These are phyloP conservation scores for Puma concolor DNA, from an alignment of 2,113 vertebrate genomes.

Conservation along the genomic window DNA sequence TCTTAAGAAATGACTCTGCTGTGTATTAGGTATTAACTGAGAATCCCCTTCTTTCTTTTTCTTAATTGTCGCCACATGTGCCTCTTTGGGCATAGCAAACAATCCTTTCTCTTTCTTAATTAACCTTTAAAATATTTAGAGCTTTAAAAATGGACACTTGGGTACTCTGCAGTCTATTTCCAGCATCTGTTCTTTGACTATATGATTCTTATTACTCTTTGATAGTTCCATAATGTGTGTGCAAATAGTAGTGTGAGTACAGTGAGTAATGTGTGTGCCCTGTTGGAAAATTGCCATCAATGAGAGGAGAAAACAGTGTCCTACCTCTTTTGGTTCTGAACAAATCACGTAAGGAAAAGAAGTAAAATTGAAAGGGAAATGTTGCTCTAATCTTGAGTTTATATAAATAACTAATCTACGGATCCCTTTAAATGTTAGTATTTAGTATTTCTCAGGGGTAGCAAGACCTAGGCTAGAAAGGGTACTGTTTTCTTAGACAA, in stretches of 20 bases:
- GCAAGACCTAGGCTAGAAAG: background rate
- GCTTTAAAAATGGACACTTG: background rate
- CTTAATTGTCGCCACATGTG: background rate
- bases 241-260: background rate
- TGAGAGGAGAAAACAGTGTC: background rate
- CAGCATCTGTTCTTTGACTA: background rate
- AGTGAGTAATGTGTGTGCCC: background rate
- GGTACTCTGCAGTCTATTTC: background rate
- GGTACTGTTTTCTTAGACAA: background rate
- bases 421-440: background rate
- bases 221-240: background rate
- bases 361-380: constrained; percentile 1
- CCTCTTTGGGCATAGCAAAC: background rate
- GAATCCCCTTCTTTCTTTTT: background rate
- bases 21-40: background rate
- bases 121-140: constrained; percentile 1
- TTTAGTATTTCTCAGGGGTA: background rate
- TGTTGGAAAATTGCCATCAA: background rate
- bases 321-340: background rate
- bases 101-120: background rate
- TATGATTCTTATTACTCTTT: background rate
- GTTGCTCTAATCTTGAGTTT: constrained; percentile 26
- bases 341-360: background rate
- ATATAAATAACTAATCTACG: background rate
- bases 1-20: background rate